Percentiles rank a stretch among this genome's conserved stretches.
Conservation (phyloP, 1,140 invertebrate genomes). For the Chrysoperla carnea region DNA sequence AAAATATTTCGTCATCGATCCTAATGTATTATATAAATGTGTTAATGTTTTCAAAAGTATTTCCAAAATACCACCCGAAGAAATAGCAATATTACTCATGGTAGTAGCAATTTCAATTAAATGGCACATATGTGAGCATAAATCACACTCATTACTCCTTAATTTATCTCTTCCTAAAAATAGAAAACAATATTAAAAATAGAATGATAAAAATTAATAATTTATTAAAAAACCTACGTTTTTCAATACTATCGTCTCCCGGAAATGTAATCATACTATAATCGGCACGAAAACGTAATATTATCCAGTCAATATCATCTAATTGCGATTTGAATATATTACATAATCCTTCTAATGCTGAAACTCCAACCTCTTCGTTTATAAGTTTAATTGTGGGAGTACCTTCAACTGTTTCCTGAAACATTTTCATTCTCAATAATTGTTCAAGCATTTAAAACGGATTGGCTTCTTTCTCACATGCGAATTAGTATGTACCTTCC, state of each 20-base stretch:
- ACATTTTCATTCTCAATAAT: slow-evolving; percentile 4
- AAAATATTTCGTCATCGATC: slow-evolving; percentile 30
- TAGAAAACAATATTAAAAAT: slow-evolving; percentile 3
- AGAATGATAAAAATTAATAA: background rate
- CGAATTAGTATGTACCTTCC: too few relatives aligned
- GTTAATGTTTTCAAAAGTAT: slow-evolving; percentile 27
- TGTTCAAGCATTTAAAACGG: too few relatives aligned
- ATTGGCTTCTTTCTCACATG: too few relatives aligned
- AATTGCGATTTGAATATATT: slow-evolving; percentile 23
- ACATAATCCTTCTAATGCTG: slow-evolving; percentile 21
- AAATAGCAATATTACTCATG: slow-evolving; percentile 19
- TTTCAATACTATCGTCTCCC: slow-evolving; percentile 14
- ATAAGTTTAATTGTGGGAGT: slow-evolving; percentile 20
- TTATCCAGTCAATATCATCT: slow-evolving; percentile 24
- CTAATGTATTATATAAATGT: slow-evolving; percentile 23
- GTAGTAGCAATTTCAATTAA: slow-evolving; percentile 22
- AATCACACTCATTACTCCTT: slow-evolving; percentile 23
- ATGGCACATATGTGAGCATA: slow-evolving; percentile 26
- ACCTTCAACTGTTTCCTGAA: slow-evolving; percentile 10
- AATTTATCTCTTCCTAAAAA: slow-evolving; percentile 21
- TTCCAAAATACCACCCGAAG: slow-evolving; percentile 21
- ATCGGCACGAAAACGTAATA: slow-evolving; percentile 25
- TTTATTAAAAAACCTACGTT: slow-evolving; percentile 10
- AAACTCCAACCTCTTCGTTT: slow-evolving; percentile 16
- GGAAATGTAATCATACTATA: slow-evolving; percentile 15